These are phyloP conservation scores for Microcebus murinus DNA, from an alignment of 2,113 vertebrate species.

Conservation along the genomic window DNA sequence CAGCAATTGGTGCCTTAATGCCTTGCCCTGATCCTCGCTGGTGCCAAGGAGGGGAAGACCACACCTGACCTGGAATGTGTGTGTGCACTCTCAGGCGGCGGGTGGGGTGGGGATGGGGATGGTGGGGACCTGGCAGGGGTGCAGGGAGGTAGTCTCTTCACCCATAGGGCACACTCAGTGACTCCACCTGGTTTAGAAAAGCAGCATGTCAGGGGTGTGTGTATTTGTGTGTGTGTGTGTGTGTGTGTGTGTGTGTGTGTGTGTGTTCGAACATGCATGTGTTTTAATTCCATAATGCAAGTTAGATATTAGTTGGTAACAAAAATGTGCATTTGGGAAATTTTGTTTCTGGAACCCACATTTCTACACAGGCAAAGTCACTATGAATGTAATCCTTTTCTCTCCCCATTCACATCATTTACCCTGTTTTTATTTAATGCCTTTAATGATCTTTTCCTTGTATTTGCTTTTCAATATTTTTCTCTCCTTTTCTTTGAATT, in stretches of 20 bases:
- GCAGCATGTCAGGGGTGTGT: neutral
- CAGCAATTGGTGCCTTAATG: neutral
- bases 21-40: neutral
- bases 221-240: neutral
- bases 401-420: neutral
- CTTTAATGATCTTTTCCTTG: neutral
- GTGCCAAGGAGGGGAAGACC: neutral
- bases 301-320: conserved; percentile 26
- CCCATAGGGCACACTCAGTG: neutral
- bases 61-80: neutral
- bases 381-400: conserved; percentile 49
- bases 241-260: neutral
- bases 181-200: neutral
- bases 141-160: neutral
- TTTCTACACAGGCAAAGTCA: conserved; percentile 38
- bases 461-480: conserved; percentile 47
- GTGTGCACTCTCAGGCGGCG: neutral
- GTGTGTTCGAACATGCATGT: neutral
- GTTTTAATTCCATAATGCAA: neutral
- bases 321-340: conserved; percentile 38
- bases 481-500: conserved; percentile 32
- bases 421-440: conserved; percentile 30
- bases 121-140: no score
- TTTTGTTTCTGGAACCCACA: conserved; percentile 52
- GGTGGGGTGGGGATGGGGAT: neutral